Evolutionary conservation across 2,888 invertebrate species (phyloP).

Genomic region (Meteorus cinctellus): DNA sequence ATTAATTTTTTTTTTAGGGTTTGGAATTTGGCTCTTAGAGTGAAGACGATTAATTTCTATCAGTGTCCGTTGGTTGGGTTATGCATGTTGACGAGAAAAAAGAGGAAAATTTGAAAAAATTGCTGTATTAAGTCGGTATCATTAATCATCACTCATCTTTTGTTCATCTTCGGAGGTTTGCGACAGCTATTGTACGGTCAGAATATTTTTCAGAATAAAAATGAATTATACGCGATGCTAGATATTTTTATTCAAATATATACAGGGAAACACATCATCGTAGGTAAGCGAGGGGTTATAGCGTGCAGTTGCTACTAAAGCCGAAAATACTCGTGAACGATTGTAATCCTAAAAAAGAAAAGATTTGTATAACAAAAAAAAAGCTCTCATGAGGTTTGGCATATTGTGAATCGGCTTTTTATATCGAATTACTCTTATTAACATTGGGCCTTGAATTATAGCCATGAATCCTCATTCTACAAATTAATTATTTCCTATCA

Average conservation of each 20-base stretch:
- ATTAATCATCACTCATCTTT: slow-evolving; percentile 59
- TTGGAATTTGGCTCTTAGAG: not conserved
- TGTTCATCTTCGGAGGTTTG: slow-evolving; percentile 55
- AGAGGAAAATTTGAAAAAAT: slow-evolving; percentile 15
- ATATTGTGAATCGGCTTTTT: too few relatives aligned
- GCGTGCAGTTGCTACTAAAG: too few relatives aligned
- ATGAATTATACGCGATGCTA: slow-evolving; percentile 48
- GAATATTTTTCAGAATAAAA: slow-evolving; percentile 57
- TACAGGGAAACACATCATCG: too few relatives aligned
- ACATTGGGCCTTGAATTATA: too few relatives aligned
- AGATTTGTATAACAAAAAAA: too few relatives aligned
- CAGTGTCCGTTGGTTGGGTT: not conserved
- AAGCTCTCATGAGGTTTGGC: too few relatives aligned
- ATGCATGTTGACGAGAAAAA: not conserved
- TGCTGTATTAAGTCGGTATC: slow-evolving; percentile 28
- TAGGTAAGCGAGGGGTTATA: too few relatives aligned
- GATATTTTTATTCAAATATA: not conserved
- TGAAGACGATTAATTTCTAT: slow-evolving; percentile 11
- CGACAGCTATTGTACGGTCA: slow-evolving; percentile 57
- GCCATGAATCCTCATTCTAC: too few relatives aligned
- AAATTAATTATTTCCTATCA: too few relatives aligned
- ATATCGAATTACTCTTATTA: too few relatives aligned
- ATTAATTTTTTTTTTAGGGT: not conserved
- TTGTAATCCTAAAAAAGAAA: too few relatives aligned
- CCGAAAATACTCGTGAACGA: too few relatives aligned